phyloP scores from a whole-genome alignment of 2,888 invertebrate genomes.

The Temnothorax unifasciatus region DNA sequence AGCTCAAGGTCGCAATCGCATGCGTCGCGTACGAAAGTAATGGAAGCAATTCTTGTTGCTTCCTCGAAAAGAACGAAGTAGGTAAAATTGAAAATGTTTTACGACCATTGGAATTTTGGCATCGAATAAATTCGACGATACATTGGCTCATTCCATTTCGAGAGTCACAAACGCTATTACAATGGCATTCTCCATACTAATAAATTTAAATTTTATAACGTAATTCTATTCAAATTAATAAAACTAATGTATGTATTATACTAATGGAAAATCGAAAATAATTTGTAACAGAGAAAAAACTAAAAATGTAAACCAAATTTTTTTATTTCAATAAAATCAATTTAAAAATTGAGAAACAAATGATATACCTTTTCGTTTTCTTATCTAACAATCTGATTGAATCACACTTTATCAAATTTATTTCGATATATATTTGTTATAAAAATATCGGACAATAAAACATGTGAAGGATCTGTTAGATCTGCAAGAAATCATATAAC shows the following conservation, averaged over 20 bases:
- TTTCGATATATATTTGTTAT: too few relatives aligned
- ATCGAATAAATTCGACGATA: neutral
- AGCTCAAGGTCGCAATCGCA: conserved; percentile 67
- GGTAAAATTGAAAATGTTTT: conserved; percentile 18
- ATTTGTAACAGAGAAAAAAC: neutral
- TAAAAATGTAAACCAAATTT: neutral
- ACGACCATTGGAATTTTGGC: neutral
- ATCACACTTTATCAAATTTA: too few relatives aligned
- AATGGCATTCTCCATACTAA: neutral
- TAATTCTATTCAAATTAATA: neutral
- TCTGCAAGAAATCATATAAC: neutral
- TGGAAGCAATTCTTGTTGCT: conserved; percentile 36
- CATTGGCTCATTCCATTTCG: neutral
- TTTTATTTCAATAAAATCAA: neutral
- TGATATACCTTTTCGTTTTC: neutral
- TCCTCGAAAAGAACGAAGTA: neutral
- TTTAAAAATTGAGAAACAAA: neutral
- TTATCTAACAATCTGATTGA: too few relatives aligned
- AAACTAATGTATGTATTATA: neutral
- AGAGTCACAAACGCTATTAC: neutral
- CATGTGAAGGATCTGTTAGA: neutral
- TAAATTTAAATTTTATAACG: neutral
- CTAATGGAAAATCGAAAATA: neutral
- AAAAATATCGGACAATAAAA: neutral
- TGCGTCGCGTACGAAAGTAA: conserved; percentile 41